Base-by-base conservation (phyloP, 2,797 vertebrate species). In the Alectoris magna region DNA sequence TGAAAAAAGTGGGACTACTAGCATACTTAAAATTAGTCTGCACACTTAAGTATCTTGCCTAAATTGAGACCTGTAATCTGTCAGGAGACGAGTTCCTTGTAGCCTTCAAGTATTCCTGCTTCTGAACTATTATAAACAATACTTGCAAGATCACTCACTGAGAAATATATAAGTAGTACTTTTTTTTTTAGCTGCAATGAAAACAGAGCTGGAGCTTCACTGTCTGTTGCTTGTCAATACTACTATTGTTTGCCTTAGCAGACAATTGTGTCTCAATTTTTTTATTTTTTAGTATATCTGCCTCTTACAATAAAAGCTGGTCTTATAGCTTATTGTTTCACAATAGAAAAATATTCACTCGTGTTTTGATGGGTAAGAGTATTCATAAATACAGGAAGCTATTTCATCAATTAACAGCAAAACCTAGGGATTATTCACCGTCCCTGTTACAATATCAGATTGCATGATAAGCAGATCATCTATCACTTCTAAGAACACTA, bases 1-100 rank as follows among this genome's bases (percentile, higher is more conserved):
- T 93, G 68, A 94, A 91, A 91, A n/a, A 5, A 4, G 44, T 68
- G 75, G 69, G 68, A 71, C 82, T 82, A 64, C 86, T 74, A 66
- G 5, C 17, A 71, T 38, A 38, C 72, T 85, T 69, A 87, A 66
- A 80, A 66, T 91, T 84, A 90, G 46, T 22, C 77, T 7, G 38
- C 81, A 87, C 39, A 23, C 44, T 71, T 88, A 85, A 91, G 69
- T 41, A 95, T 24, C 74, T 59, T 87, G 69, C 62, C 82, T 85
- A 78, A 93, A 86, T 71, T 59, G 51, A 88, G 69, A 90, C 38
- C 72, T 69, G 34, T 72, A 76, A 18, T 41, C 83, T 1, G 0
- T 77, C 39, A 80, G 82, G 31, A 91, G 53, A 82, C 29, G 53
- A 77, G 29, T 69, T 95, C 62, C 68, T 78, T 49, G 56, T 71